A percentile compares a stretch with the other conserved stretches of the same genome.
Conservation (phyloP, 2,888 invertebrate genomes). For the Escarpia spicata region DNA sequence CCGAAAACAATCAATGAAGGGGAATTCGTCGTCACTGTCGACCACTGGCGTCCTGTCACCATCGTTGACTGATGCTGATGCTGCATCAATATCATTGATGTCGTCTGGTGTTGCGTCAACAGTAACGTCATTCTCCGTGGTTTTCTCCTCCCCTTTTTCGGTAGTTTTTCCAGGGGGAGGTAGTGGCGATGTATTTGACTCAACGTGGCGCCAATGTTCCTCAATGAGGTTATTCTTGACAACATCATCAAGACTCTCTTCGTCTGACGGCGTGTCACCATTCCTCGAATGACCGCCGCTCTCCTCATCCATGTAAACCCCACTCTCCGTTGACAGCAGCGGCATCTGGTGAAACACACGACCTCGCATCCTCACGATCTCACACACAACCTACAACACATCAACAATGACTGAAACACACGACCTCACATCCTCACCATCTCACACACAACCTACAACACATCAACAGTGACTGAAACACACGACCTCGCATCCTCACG, state of each 20-base stretch:
- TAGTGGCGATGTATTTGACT: conserved; percentile 21
- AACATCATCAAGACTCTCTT: conserved; percentile 24
- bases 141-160: neutral
- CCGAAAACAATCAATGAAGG: neutral
- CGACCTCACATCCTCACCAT: neutral
- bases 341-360: neutral
- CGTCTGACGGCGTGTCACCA: neutral
- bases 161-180: neutral
- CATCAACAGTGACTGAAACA: no score
- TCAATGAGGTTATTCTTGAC: conserved; percentile 28
- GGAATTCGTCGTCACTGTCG: conserved; percentile 25
- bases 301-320: no score
- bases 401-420: neutral
- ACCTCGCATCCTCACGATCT: neutral
- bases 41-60: conserved; percentile 20
- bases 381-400: neutral
- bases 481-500: neutral
- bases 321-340: neutral
- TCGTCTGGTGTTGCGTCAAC: neutral
- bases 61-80: neutral
- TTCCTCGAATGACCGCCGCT: no score
- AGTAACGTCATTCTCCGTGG: neutral
- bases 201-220: conserved; percentile 21
- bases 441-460: neutral
- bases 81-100: neutral